These are phyloP conservation scores for Barbus barbus DNA, from an alignment of 2,113 vertebrate genomes.

Conservation along the genomic window DNA sequence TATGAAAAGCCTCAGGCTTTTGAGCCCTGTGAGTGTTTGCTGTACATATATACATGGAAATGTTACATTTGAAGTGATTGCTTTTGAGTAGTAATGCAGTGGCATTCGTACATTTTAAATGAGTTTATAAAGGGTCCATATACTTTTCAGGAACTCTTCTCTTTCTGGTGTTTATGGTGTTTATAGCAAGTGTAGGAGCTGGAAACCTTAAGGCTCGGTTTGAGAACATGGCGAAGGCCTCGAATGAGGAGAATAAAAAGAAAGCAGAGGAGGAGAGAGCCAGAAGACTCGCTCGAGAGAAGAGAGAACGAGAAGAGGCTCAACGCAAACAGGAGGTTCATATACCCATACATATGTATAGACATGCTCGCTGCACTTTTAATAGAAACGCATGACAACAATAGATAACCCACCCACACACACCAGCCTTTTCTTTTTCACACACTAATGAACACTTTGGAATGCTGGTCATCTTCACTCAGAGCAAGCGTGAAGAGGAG, in stretches of 20 bases:
- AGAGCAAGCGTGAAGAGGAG: slow-evolving; percentile 59
- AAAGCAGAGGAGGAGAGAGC: slow-evolving; percentile 75
- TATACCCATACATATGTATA: background rate
- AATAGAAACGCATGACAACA: background rate
- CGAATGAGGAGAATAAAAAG: slow-evolving; percentile 79
- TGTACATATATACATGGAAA: background rate
- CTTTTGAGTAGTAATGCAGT: background rate
- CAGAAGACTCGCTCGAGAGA: slow-evolving; percentile 74
- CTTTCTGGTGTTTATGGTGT: slow-evolving; percentile 21
- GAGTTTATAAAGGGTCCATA: background rate
- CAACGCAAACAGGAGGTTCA: slow-evolving; percentile 65
- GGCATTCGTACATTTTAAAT: background rate
- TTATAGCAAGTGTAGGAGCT: slow-evolving; percentile 71
- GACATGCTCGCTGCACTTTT: background rate
- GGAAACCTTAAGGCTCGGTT: slow-evolving; percentile 86
- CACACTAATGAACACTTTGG: background rate
- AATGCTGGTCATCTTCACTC: slow-evolving; percentile 8
- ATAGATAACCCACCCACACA: background rate
- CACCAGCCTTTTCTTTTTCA: background rate
- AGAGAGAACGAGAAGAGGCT: slow-evolving; percentile 71
- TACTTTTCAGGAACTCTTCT: background rate
- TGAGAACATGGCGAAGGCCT: slow-evolving; percentile 84
- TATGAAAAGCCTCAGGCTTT: slow-evolving; percentile 84
- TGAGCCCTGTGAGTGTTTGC: slow-evolving; percentile 82
- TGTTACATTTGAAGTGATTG: background rate